Evolutionary conservation across 2,113 vertebrate species (phyloP).

Genomic region (Oncorhynchus nerka): DNA sequence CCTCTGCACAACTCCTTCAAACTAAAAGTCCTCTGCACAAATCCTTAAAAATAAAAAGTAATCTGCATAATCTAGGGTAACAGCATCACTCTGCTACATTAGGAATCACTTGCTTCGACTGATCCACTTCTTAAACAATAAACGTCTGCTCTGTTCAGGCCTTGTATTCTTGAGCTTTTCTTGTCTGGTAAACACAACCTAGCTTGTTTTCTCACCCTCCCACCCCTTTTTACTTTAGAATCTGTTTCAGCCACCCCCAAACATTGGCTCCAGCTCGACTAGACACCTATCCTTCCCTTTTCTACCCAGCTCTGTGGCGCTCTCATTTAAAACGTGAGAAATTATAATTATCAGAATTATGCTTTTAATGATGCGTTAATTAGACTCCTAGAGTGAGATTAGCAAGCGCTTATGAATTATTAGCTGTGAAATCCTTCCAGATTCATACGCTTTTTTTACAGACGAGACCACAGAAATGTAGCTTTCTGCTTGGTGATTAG

Average conservation of each 20-base stretch:
- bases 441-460: slow-evolving; percentile 52
- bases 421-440: slow-evolving; percentile 81
- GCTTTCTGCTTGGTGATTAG: slow-evolving; percentile 67
- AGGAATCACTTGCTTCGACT: too few species aligned
- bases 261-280: slow-evolving; percentile 67
- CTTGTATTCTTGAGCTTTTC: not conserved
- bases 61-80: too few species aligned
- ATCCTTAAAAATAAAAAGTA: too few species aligned
- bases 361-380: slow-evolving; percentile 89
- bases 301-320: slow-evolving; percentile 45
- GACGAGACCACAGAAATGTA: slow-evolving; percentile 54
- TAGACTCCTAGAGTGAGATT: slow-evolving; percentile 85
- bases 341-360: slow-evolving; percentile 90
- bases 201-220: slow-evolving; percentile 9
- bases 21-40: too few species aligned
- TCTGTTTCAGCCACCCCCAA: slow-evolving; percentile 67
- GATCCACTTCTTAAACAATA: not conserved
- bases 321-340: slow-evolving; percentile 86
- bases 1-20: too few species aligned
- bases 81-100: too few species aligned
- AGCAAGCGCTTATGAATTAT: slow-evolving; percentile 78
- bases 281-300: slow-evolving; percentile 68
- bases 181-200: not conserved
- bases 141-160: not conserved
- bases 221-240: slow-evolving; percentile 47